Evolutionary conservation across 2,113 vertebrate genomes (phyloP).

Genomic region (Eptatretus burgeri): DNA sequence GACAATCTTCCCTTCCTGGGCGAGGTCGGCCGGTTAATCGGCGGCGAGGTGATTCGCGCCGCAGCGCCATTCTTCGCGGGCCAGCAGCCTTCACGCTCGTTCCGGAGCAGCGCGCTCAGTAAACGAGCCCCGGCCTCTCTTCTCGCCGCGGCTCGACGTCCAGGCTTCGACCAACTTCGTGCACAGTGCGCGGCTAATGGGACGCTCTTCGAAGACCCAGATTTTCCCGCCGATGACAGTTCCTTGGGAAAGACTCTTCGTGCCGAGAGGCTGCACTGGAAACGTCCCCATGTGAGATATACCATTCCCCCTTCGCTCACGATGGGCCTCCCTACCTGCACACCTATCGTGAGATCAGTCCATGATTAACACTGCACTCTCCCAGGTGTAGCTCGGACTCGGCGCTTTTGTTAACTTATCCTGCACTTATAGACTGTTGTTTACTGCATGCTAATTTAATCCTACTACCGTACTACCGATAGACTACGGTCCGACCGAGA

Average conservation of each 20-base stretch:
- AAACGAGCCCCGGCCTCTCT: too few species aligned
- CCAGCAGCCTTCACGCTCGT: not conserved
- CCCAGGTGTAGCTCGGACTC: too few species aligned
- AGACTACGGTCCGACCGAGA: too few species aligned
- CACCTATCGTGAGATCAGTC: too few species aligned
- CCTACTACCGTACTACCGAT: too few species aligned
- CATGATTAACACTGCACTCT: too few species aligned
- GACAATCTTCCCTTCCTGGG: not conserved
- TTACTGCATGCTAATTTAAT: too few species aligned
- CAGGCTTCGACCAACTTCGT: conserved; percentile 30
- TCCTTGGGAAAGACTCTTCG: conserved; percentile 35
- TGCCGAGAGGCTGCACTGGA: conserved; percentile 51
- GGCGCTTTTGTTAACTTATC: too few species aligned
- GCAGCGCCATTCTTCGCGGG: not conserved
- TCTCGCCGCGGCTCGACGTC: too few species aligned
- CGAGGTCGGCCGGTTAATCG: too few species aligned
- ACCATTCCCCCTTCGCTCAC: not conserved
- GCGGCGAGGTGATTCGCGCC: not conserved
- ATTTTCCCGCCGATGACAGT: conserved; percentile 32
- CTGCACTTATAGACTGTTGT: too few species aligned
- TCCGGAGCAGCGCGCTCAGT: not conserved
- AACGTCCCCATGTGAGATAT: conserved; percentile 32
- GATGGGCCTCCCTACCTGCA: too few species aligned
- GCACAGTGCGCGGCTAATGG: conserved; percentile 24
- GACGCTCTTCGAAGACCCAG: conserved; percentile 38